Base-by-base conservation (phyloP, 2,113 vertebrate species). In the Girardinichthys multiradiatus region DNA sequence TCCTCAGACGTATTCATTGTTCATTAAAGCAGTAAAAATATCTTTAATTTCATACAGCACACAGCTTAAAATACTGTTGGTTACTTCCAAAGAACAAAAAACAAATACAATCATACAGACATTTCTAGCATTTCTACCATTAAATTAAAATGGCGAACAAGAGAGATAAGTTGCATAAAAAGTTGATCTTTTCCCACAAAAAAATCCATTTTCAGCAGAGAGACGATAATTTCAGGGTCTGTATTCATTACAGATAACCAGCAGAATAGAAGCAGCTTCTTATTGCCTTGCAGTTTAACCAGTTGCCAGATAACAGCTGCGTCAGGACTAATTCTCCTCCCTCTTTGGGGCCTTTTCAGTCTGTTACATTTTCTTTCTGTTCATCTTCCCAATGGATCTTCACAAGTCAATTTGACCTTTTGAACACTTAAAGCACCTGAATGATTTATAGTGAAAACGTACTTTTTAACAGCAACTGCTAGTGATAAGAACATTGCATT, bases 401-500 rank as follows among this genome's bases (percentile, higher is more conserved):
- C 54, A 64, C 17, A 14, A 74, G 72, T 72, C 68, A 68, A 71
- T 76, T 70, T 81, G 72, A 79, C 66, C 42, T 45, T 73, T 13
- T 74, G 39, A 42, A 31, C 74, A 80, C 26, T 9, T 28, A 9
- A 17, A 39, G 9, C 30, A 4, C 31, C 66, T 14, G 48, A 77
- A 85, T 64, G 70, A 62, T 74, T 35, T 58, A 35, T 63, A 15
- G 66, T 19, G 15, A 74, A 26, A 68, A 64, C 57, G 24, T 73
- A 64, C 57, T 45, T 59, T 70, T 70, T 60, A 75, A 19, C 42
- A 65, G 68, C 73, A 57, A 57, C 60, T 37, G 60, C 61, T 3
- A 71, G 61, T 59, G 60, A 83, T 87, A 80, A 80, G 61, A 74
- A 70, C n/a, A 24, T 29, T 61, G 77, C 28, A 7, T 33, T 64